phyloP scores from a whole-genome alignment of 2,888 invertebrate species.

The Melinaea marsaeus region DNA sequence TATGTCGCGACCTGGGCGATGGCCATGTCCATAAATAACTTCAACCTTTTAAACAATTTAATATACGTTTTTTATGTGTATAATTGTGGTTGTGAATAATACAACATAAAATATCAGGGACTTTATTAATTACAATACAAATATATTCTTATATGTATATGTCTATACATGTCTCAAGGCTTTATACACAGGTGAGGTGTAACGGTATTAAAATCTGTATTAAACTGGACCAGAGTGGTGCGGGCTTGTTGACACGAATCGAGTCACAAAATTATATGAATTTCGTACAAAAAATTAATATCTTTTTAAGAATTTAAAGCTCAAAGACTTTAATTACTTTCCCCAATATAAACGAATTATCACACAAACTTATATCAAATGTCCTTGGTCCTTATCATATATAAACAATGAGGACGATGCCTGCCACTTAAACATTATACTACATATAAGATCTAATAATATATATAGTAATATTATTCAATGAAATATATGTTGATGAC shows the following conservation, averaged over 20 bases:
- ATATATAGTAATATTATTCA: too few relatives aligned
- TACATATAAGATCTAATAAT: too few relatives aligned
- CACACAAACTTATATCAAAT: background rate
- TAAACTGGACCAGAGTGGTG: background rate
- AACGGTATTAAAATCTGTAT: slow-evolving; percentile 7
- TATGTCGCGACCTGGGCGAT: background rate
- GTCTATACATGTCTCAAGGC: background rate
- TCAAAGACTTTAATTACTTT: background rate
- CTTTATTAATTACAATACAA: background rate
- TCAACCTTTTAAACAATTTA: too few relatives aligned
- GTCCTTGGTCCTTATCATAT: slow-evolving; percentile 4
- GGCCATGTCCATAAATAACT: too few relatives aligned
- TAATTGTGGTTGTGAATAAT: background rate
- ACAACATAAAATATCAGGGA: background rate
- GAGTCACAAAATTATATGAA: background rate
- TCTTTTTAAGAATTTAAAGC: background rate
- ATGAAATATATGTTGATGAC: too few relatives aligned
- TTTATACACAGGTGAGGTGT: slow-evolving; percentile 9
- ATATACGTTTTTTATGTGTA: too few relatives aligned
- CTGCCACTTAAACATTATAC: background rate
- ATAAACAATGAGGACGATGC: background rate
- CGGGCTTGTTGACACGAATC: background rate
- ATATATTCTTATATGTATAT: too few relatives aligned
- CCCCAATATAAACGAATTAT: background rate
- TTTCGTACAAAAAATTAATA: background rate